phyloP scores from a whole-genome alignment of 2,113 vertebrate species.

The Chiloscyllium plagiosum region DNA sequence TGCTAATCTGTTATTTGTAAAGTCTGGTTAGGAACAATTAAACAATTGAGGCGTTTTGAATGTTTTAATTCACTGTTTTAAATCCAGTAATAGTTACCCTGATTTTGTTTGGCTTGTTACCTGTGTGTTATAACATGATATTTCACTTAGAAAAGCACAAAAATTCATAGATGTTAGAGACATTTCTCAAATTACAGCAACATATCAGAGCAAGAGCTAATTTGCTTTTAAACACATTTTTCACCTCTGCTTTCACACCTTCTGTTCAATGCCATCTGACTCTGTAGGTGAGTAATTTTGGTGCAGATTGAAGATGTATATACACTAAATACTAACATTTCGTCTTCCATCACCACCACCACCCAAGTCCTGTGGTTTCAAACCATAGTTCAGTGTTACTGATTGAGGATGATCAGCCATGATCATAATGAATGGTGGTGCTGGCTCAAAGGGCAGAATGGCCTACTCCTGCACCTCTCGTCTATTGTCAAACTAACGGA shows the following conservation, averaged over 20 bases:
- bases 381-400: not conserved
- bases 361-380: not conserved
- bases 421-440: no score
- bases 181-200: not conserved
- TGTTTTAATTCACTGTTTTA: no score
- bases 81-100: no score
- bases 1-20: no score
- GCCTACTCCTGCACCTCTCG: no score
- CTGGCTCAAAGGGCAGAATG: no score
- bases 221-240: not conserved
- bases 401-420: no score
- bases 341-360: not conserved
- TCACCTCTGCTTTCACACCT: not conserved
- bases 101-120: no score
- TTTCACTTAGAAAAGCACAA: not conserved
- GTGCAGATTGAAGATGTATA: not conserved
- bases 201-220: not conserved
- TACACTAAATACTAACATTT: not conserved
- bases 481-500: not conserved
- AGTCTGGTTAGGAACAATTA: no score
- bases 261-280: constrained; percentile 2
- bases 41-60: no score
- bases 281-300: not conserved
- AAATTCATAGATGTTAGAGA: not conserved
- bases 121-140: no score